phyloP scores from a whole-genome alignment of 2,888 invertebrate genomes.

The Pardosa pseudoannulata region DNA sequence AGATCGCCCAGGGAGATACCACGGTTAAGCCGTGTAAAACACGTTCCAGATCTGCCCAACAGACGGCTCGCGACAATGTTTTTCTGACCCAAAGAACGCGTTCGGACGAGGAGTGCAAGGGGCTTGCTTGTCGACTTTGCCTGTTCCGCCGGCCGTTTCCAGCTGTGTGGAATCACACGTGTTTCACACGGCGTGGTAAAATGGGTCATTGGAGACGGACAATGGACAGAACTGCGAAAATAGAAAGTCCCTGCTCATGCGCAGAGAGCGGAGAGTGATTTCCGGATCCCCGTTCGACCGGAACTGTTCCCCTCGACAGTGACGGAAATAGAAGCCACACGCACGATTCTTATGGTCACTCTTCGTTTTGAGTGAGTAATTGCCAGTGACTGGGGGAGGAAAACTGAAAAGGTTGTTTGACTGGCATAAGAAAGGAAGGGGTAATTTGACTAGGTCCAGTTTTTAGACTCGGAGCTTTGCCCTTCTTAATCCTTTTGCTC shows the following conservation, averaged over 20 bases:
- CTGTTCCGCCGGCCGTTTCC: background rate
- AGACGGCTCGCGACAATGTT: too few species aligned
- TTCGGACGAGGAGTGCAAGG: background rate
- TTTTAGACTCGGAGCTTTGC: too few species aligned
- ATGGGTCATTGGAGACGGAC: conserved; percentile 13
- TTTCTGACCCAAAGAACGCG: background rate
- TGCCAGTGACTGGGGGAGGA: too few species aligned
- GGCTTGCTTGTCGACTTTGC: background rate
- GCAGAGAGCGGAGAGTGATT: background rate
- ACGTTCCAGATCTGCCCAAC: too few species aligned
- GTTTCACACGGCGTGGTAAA: conserved; percentile 5
- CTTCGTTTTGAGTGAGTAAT: too few species aligned
- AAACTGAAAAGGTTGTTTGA: too few species aligned
- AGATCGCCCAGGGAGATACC: background rate
- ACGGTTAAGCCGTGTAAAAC: background rate
- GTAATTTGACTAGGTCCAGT: too few species aligned
- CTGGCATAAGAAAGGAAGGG: too few species aligned
- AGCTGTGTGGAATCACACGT: conserved; percentile 7
- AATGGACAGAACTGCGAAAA: background rate
- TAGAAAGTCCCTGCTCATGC: conserved; percentile 14
- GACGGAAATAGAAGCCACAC: background rate
- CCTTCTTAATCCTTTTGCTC: too few species aligned
- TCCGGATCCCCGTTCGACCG: conserved; percentile 5
- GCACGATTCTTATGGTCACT: background rate
- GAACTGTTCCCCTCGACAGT: background rate